Evolutionary conservation across 2,113 vertebrate genomes (phyloP).

Genomic region (Ardeotis arabs): DNA sequence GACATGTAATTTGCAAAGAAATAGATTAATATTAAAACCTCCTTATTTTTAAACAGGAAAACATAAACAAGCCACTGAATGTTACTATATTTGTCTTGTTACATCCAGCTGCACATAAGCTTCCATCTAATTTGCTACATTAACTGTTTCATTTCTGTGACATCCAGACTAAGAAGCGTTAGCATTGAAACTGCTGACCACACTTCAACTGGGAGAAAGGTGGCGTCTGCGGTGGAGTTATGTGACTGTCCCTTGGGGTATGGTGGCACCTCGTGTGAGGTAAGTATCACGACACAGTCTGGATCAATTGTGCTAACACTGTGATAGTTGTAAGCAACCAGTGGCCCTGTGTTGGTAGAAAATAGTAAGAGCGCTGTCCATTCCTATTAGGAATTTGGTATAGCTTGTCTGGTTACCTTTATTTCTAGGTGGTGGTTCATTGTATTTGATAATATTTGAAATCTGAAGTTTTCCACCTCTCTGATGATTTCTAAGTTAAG

Average conservation of each 20-base stretch:
- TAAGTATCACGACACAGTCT: slow-evolving; percentile 49
- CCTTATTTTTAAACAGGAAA: neutral
- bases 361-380: neutral
- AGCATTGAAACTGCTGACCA: slow-evolving; percentile 77
- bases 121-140: neutral
- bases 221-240: slow-evolving; percentile 79
- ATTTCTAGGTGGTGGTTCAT: neutral
- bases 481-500: neutral
- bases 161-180: slow-evolving; percentile 71
- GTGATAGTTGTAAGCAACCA: neutral
- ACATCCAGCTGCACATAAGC: neutral
- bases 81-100: neutral
- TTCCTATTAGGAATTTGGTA: neutral
- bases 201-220: slow-evolving; percentile 38
- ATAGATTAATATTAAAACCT: neutral
- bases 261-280: slow-evolving; percentile 85
- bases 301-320: neutral
- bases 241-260: slow-evolving; percentile 85
- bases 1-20: neutral
- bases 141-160: neutral
- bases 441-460: neutral
- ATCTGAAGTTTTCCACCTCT: neutral
- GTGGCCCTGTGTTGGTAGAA: neutral
- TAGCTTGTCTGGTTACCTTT: neutral
- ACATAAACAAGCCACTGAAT: neutral